These are phyloP conservation scores for Lutraria rhynchaena DNA, from an alignment of 1,140 invertebrate genomes.

Conservation along the genomic window DNA sequence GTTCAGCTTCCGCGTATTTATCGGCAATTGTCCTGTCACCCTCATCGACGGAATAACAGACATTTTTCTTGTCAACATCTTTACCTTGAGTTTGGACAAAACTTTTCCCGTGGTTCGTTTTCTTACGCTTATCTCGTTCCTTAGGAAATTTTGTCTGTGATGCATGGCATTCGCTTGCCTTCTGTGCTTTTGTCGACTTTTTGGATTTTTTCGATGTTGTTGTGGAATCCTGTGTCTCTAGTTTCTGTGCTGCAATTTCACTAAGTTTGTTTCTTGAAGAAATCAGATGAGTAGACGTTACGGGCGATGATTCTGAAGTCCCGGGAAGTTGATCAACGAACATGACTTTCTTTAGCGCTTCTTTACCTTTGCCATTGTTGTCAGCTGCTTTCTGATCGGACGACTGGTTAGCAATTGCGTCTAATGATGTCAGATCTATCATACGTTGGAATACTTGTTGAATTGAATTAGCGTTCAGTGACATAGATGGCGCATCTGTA, in stretches of 20 bases:
- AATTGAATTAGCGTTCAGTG: slow-evolving; percentile 44
- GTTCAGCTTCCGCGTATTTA: slow-evolving; percentile 1
- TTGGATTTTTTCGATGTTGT: no score
- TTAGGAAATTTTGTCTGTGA: background rate
- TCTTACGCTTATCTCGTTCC: background rate
- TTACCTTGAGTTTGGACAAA: no score
- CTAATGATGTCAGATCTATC: slow-evolving; percentile 44
- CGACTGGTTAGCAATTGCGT: background rate
- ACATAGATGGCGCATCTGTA: background rate
- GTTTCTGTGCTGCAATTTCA: no score
- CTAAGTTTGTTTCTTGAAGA: background rate
- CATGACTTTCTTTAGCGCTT: slow-evolving; percentile 16
- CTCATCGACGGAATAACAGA: slow-evolving; percentile 5
- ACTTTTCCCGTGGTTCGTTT: background rate
- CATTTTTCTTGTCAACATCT: background rate
- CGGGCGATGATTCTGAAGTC: background rate
- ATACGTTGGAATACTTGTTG: slow-evolving; percentile 51
- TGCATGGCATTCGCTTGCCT: no score
- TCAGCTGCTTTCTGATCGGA: background rate
- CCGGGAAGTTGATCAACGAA: slow-evolving; percentile 9
- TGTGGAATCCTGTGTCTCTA: no score
- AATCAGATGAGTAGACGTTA: background rate
- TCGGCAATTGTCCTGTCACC: slow-evolving; percentile 14
- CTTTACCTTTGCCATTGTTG: background rate
- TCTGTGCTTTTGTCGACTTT: no score